These are phyloP conservation scores for Pipistrellus pipistrellus DNA, from an alignment of 2,797 vertebrate species.

Conservation along the genomic window DNA sequence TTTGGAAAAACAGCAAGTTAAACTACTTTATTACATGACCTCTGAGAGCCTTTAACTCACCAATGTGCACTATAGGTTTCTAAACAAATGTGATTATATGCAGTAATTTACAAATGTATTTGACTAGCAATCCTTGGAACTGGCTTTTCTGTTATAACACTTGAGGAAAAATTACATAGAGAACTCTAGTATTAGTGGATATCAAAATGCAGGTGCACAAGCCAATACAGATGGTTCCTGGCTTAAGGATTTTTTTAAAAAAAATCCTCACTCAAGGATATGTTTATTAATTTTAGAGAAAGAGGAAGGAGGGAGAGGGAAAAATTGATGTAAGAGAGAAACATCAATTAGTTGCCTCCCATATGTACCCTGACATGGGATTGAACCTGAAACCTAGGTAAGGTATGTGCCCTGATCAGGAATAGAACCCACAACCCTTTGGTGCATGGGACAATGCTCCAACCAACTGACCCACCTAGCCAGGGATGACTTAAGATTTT, in stretches of 20 bases:
- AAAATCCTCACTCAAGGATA: not conserved
- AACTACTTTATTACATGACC: not conserved
- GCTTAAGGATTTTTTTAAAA: not conserved
- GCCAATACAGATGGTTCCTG: not conserved
- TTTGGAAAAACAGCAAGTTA: conserved; percentile 39
- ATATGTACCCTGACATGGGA: not conserved
- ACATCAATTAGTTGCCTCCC: not conserved
- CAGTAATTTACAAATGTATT: conserved; percentile 41
- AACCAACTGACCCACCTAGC: not conserved
- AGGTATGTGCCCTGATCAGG: not conserved
- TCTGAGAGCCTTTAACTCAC: conserved; percentile 42
- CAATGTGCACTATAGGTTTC: not conserved
- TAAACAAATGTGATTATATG: not conserved
- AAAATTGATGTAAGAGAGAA: not conserved
- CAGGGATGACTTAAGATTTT: not conserved
- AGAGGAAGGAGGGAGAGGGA: not conserved
- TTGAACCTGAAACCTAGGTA: not conserved
- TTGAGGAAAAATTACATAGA: conserved; percentile 39
- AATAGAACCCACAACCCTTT: not conserved
- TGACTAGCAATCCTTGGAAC: conserved; percentile 17
- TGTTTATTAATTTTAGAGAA: not conserved
- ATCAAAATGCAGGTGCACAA: conserved; percentile 31
- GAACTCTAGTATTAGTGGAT: not conserved
- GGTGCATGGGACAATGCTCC: not conserved
- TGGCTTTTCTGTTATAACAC: conserved; percentile 52